Base-by-base conservation (phyloP, 2,888 invertebrate species). In the Bombylius major region DNA sequence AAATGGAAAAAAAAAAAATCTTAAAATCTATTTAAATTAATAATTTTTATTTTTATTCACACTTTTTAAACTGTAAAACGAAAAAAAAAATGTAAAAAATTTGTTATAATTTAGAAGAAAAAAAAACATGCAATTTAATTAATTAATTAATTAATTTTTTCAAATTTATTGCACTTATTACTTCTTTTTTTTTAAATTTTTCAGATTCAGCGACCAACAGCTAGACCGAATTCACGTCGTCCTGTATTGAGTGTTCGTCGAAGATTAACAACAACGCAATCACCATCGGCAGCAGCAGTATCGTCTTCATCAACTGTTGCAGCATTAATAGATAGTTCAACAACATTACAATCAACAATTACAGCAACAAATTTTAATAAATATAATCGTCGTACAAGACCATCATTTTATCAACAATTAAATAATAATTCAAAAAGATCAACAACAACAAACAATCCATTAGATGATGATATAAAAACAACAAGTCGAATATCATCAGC, bases 251-350 rank as follows among this genome's bases (percentile, higher is more conserved):
- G 69, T 57, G 70, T 70, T 62, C 70, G 70, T 59, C 65, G 69
- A 53, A 69, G 70, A 60, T 63, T 61, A 50, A 55, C 62, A 48
- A 59, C 64, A 39, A 58, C 57, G 60, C 62, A 50, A 59, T 52
- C 51, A 44, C 51, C 65, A 3, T 32, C 62, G 44, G 63, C 1
- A 31, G 59, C 55, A 14, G 63, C 50, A 58, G 50, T 48, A 46
- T 50, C 65, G 3, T 33, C 62, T 2, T 52, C 65, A 12, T 65
- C 71, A 0, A 42, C 71, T 75, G 3, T 69, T 73, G 0, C 71
- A 72, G n/a, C 72, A 72, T 70, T 72, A 51, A 67, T 76, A 44
- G 69, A 72, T 32, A 72, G 66, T 70, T 70, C 12, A 75, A 72
- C 57, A 75, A 76, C 42, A 23, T 42, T 1, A 5, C 8, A 42